A percentile compares a stretch with the other conserved stretches of the same genome.
Conservation (phyloP, 2,113 vertebrate species). For the Gobiocypris rarus region DNA sequence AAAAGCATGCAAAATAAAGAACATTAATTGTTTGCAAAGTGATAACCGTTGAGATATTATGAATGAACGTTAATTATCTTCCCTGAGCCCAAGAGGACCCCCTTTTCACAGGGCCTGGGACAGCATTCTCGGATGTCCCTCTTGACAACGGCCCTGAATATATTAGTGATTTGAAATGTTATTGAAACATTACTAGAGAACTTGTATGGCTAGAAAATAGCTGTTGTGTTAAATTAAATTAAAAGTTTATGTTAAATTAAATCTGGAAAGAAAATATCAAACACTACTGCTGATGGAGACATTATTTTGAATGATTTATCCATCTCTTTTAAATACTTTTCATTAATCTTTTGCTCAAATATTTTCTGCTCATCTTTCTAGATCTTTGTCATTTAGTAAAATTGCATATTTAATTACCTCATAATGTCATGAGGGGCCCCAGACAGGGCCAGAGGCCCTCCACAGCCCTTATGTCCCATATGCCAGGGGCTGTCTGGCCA, state of each 20-base stretch:
- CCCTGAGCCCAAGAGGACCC: not conserved
- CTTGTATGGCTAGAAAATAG: not conserved
- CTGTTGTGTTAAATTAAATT: no score
- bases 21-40: not conserved
- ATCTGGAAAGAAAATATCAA: not conserved
- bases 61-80: not conserved
- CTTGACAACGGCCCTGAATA: not conserved
- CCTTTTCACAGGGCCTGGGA: not conserved
- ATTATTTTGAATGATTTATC: not conserved
- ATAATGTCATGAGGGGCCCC: not conserved
- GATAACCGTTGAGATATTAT: not conserved
- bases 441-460: not conserved
- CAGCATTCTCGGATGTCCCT: not conserved
- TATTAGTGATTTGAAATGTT: not conserved
- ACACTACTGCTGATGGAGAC: not conserved
- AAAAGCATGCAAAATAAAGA: not conserved
- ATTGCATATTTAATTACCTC: not conserved
- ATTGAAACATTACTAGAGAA: not conserved
- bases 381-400: not conserved
- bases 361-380: not conserved
- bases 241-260: no score
- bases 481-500: not conserved
- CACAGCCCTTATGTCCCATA: not conserved
- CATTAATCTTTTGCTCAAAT: not conserved
- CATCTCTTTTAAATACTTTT: not conserved